Percentiles rank a stretch among this genome's conserved stretches.
Conservation (phyloP, 2,797 vertebrate genomes). For the Phoeniculus purpureus region DNA sequence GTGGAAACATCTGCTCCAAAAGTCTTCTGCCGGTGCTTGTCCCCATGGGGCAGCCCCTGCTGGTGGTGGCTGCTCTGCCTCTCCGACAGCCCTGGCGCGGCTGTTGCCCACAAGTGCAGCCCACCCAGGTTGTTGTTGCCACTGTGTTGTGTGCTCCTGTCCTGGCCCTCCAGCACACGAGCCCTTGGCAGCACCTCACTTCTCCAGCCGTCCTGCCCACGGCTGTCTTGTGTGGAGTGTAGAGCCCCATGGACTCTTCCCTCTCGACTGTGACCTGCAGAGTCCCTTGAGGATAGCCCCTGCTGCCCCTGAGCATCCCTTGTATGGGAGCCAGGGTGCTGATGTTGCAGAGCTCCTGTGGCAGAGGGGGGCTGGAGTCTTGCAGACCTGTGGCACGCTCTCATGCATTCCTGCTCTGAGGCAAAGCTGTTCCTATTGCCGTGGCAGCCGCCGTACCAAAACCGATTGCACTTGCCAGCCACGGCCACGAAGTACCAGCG, state of each 20-base stretch:
- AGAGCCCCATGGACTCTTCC: neutral
- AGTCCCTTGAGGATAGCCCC: neutral
- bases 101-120: neutral
- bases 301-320: neutral
- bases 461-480: conserved; percentile 86
- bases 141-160: neutral
- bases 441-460: conserved; percentile 93
- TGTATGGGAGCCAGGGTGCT: neutral
- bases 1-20: neutral
- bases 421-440: conserved; percentile 93
- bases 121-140: neutral
- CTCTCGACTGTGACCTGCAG: neutral
- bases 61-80: neutral
- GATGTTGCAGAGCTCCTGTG: neutral
- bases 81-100: neutral
- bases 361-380: neutral
- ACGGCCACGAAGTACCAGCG: conserved; percentile 87
- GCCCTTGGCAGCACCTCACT: neutral
- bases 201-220: conserved; percentile 4
- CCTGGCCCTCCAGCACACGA: neutral
- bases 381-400: conserved; percentile 66
- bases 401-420: conserved; percentile 85
- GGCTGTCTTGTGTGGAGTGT: neutral
- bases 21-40: neutral
- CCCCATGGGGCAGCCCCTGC: neutral